These are phyloP conservation scores for Sthenelais limicola DNA, from an alignment of 2,888 invertebrate species.

Conservation along the genomic window DNA sequence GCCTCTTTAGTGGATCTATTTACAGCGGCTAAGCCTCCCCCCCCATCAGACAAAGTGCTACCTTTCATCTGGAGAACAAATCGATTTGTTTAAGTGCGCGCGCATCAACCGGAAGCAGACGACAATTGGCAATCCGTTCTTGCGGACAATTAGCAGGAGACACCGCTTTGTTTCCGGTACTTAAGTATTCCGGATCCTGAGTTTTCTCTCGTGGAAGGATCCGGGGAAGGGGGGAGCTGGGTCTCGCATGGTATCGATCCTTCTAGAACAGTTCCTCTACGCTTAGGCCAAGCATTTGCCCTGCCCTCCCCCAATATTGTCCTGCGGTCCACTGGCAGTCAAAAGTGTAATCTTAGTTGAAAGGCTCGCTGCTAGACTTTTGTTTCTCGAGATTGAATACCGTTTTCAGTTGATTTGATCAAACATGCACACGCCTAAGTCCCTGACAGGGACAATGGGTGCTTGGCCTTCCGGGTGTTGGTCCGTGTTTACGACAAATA, in stretches of 20 bases:
- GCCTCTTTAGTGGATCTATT: no score
- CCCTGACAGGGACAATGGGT: background rate
- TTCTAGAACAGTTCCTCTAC: no score
- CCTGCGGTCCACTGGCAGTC: no score
- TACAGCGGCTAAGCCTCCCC: no score
- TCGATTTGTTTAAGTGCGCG: conserved; percentile 36
- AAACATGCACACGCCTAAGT: conserved; percentile 9
- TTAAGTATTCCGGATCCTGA: conserved; percentile 34
- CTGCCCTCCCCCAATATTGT: no score
- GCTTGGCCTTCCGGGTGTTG: background rate
- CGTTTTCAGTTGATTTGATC: conserved; percentile 14
- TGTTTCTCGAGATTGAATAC: background rate
- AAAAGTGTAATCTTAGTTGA: conserved; percentile 31
- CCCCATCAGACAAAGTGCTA: no score
- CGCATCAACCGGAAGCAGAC: conserved; percentile 23
- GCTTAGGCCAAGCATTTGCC: no score
- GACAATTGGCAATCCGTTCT: conserved; percentile 13
- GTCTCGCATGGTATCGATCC: no score
- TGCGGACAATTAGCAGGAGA: conserved; percentile 37
- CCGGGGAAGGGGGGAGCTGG: no score
- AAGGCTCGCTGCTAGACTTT: conserved; percentile 2
- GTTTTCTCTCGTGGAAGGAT: no score
- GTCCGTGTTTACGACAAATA: background rate
- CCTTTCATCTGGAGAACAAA: no score
- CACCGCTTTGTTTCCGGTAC: conserved; percentile 23